These are phyloP conservation scores for Chrysoperla carnea DNA, from an alignment of 1,140 invertebrate species.

Conservation along the genomic window DNA sequence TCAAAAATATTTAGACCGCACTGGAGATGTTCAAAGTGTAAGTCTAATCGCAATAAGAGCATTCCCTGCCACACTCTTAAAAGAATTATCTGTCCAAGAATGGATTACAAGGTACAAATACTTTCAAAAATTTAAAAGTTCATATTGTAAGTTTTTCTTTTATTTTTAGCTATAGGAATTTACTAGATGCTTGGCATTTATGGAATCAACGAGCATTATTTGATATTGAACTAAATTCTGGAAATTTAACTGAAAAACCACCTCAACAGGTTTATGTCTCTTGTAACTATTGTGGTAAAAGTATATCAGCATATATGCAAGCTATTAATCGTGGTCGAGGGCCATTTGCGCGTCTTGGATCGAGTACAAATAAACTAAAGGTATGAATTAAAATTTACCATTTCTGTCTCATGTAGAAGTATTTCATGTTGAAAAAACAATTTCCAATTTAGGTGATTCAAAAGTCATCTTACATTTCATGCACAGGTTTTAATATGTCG, in stretches of 20 bases:
- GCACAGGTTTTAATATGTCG: too few species aligned
- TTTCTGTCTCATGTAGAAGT: neutral
- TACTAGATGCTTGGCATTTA: constrained; percentile 64
- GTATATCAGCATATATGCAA: constrained; percentile 60
- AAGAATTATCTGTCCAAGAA: constrained; percentile 39
- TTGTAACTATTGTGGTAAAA: constrained; percentile 91
- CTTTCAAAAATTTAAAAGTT: neutral
- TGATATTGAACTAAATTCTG: constrained; percentile 50
- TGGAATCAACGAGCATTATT: constrained; percentile 59
- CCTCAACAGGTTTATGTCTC: constrained; percentile 69
- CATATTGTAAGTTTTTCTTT: constrained; percentile 2
- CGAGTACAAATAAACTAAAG: constrained; percentile 43
- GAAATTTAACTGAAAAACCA: constrained; percentile 38
- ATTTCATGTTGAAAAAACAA: neutral
- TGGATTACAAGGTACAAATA: constrained; percentile 50
- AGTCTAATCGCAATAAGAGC: constrained; percentile 61
- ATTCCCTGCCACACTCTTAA: constrained; percentile 42
- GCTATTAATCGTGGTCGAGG: constrained; percentile 35
- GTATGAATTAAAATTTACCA: constrained; percentile 19
- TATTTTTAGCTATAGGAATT: constrained; percentile 41
- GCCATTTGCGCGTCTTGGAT: constrained; percentile 37
- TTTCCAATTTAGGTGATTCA: too few species aligned
- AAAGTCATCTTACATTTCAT: too few species aligned
- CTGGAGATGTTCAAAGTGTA: constrained; percentile 83
- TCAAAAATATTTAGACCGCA: constrained; percentile 76